Conservation (phyloP, 2,797 vertebrate genomes). For the Capromys pilorides region DNA sequence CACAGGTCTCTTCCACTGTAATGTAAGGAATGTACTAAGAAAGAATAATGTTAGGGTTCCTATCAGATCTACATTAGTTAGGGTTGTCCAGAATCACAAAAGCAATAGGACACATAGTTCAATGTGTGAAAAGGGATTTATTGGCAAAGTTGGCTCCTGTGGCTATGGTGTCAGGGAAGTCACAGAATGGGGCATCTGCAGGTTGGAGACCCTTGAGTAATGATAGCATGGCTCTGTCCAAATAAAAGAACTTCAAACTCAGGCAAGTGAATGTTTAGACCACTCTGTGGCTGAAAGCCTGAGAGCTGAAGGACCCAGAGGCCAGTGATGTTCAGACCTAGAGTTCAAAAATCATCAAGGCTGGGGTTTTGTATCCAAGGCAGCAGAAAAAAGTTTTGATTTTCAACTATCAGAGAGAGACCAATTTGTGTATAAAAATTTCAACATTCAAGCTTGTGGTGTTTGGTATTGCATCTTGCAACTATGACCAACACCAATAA, state of each 20-base stretch:
- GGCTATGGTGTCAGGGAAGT: neutral
- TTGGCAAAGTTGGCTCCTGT: neutral
- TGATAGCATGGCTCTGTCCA: neutral
- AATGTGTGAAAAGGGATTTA: neutral
- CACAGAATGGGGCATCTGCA: neutral
- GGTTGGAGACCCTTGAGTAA: neutral
- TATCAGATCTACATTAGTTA: neutral
- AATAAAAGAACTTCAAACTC: neutral
- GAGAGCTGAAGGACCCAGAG: neutral
- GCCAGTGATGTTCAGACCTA: neutral
- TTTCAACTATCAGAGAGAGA: neutral
- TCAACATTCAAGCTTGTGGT: neutral
- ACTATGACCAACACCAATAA: neutral
- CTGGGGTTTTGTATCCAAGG: neutral
- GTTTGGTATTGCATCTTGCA: neutral
- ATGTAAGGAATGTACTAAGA: neutral
- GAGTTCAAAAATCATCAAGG: neutral
- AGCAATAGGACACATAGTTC: neutral
- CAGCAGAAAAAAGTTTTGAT: neutral
- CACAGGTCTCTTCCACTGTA: neutral
- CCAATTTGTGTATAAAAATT: neutral
- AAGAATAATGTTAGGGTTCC: neutral
- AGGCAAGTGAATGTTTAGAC: neutral
- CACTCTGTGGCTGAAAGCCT: neutral
- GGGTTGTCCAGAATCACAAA: neutral